Evolutionary conservation across 2,888 invertebrate genomes (phyloP), one percentile per base, ranked within the genome.

Genomic region (Petrolisthes manimaculis): DNA sequence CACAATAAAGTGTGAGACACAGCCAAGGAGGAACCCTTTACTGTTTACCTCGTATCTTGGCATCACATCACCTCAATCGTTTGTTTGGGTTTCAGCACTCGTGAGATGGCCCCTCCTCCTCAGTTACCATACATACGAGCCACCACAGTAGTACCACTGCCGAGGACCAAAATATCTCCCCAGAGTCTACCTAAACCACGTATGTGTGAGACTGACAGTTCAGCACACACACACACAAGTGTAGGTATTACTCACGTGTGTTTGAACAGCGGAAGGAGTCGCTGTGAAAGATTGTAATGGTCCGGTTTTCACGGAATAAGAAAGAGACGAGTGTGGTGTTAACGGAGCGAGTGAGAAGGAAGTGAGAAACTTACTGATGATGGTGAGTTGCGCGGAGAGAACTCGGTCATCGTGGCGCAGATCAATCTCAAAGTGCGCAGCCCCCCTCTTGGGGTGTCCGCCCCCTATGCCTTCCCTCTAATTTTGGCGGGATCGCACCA

Each of bases 341-440:
- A 51, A 14, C 14, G 2, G 81, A 71, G 81, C 5, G 77, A 77
- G 77, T 12, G 51, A 51, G 77, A 77, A 51, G 37, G 51, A 55
- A n/a, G 67, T 9, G 37, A 21, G 81, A 37, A 5, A 56, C 80
- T 81, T 12, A 18, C 37, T 8, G 37, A 24, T 14, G 51, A 51
- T 6, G 14, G 18, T 81, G 81, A 61, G 81, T 67, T 9, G n/a
- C 67, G 81, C 24, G 18, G 5, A 51, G 51, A 21, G 37, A 3
- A 14, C 67, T 14, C 14, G 6, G 18, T 18, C 81, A 37, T 18
- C 37, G 67, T 67, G 24, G 67, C 61, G 81, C 81, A 81, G 81
- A 81, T 81, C 81, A 81, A 81, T 81, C 67, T 67, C n/a, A n/a
- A 67, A 67, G 24, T 4, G 67, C 81, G n/a, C 61, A 12, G n/a